These are phyloP conservation scores for Pseudochirops corinnae DNA, from an alignment of 2,797 vertebrate species.

Conservation along the genomic window DNA sequence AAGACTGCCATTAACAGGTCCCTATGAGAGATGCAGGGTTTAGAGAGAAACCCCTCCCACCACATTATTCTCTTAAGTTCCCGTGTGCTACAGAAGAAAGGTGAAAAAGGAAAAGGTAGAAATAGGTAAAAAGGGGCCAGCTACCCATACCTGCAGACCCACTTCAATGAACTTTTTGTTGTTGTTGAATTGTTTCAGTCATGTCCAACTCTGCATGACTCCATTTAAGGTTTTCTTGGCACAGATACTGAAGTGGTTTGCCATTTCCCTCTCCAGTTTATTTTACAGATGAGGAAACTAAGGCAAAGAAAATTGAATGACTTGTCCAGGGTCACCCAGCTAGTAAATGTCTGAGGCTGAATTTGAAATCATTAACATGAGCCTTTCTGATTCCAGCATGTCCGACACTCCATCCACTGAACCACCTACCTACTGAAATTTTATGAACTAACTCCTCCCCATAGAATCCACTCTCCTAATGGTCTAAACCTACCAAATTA, in stretches of 20 bases:
- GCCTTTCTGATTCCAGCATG: neutral
- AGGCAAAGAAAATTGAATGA: neutral
- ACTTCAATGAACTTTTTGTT: neutral
- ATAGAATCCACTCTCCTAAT: neutral
- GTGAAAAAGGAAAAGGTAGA: neutral
- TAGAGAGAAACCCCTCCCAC: neutral
- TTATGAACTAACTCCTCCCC: neutral
- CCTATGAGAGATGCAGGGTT: neutral
- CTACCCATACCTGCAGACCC: neutral
- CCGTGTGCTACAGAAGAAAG: neutral
- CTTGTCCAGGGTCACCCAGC: too few relatives aligned
- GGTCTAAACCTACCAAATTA: neutral
- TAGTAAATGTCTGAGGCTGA: neutral
- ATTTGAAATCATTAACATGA: neutral
- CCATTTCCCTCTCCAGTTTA: neutral
- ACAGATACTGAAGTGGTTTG: neutral
- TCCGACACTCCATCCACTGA: neutral
- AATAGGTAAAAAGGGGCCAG: neutral
- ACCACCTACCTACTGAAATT: neutral
- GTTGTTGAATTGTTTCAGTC: neutral
- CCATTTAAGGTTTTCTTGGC: neutral
- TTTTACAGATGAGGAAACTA: neutral
- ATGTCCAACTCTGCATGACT: neutral
- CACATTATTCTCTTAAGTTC: neutral
- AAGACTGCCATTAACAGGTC: neutral